phyloP scores from a whole-genome alignment of 2,797 vertebrate genomes.

The Tenualosa ilisha region DNA sequence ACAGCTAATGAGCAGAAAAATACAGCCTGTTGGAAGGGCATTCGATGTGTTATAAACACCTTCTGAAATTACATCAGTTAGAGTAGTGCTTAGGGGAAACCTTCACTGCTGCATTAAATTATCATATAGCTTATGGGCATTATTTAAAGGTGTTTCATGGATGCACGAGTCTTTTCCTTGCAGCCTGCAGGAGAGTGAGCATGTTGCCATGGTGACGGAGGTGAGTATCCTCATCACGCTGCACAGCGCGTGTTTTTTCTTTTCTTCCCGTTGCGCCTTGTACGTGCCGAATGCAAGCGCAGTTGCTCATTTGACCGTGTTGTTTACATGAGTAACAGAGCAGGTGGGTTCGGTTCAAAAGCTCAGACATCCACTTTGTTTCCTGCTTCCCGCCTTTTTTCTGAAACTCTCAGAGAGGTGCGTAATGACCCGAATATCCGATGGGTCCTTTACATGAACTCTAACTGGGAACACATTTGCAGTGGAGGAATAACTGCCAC shows the following conservation, averaged over 20 bases:
- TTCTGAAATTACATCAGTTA: not conserved
- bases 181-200: not conserved
- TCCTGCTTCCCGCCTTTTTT: slow-evolving; percentile 35
- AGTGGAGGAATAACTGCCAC: slow-evolving; percentile 56
- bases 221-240: slow-evolving; percentile 17
- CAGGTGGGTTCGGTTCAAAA: slow-evolving; percentile 51
- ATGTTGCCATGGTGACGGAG: slow-evolving; percentile 37
- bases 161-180: not conserved
- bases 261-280: not conserved
- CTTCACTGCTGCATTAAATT: not conserved
- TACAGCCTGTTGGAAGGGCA: not conserved
- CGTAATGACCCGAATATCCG: slow-evolving; percentile 44
- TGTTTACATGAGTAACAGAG: slow-evolving; percentile 35
- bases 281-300: not conserved
- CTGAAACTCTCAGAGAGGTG: slow-evolving; percentile 49
- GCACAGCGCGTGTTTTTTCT: not conserved
- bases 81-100: not conserved
- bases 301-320: not conserved
- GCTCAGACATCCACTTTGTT: slow-evolving; percentile 49
- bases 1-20: not conserved
- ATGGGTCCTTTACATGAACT: slow-evolving; percentile 54
- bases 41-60: slow-evolving; percentile 6
- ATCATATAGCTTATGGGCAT: slow-evolving; percentile 4
- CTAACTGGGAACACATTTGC: slow-evolving; percentile 51
- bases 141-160: not conserved